These are phyloP conservation scores for Lineus longissimus DNA, from an alignment of 1,140 invertebrate genomes.

Conservation along the genomic window DNA sequence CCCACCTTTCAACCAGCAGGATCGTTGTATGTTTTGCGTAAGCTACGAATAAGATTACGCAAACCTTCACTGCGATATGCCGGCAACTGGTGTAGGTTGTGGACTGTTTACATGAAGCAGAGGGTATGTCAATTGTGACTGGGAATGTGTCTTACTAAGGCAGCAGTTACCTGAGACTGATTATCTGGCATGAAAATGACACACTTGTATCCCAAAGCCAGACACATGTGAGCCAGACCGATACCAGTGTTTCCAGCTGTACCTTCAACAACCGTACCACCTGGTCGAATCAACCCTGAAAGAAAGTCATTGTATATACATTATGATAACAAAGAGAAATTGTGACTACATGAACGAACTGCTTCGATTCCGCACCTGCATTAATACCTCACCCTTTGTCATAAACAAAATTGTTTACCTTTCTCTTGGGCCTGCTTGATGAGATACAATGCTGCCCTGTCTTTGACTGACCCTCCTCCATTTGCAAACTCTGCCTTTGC, in stretches of 20 bases:
- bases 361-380: too few species aligned
- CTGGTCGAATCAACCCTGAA: conserved; percentile 40
- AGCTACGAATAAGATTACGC: too few species aligned
- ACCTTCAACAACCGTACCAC: conserved; percentile 53
- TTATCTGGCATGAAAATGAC: conserved; percentile 56
- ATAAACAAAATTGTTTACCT: conserved; percentile 23
- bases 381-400: not conserved
- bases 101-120: too few species aligned
- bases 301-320: conserved; percentile 7
- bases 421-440: conserved; percentile 48
- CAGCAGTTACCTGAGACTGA: conserved; percentile 41
- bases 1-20: too few species aligned
- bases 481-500: conserved; percentile 54
- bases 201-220: conserved; percentile 52
- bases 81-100: too few species aligned
- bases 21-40: too few species aligned
- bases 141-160: not conserved
- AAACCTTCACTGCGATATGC: too few species aligned
- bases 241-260: conserved; percentile 57
- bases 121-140: not conserved
- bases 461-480: conserved; percentile 54
- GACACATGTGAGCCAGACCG: conserved; percentile 53
- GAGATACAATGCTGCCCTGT: conserved; percentile 50
- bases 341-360: not conserved
- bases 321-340: not conserved